These are phyloP conservation scores for Mus minutoides DNA, from an alignment of 2,797 vertebrate species.

Conservation along the genomic window DNA sequence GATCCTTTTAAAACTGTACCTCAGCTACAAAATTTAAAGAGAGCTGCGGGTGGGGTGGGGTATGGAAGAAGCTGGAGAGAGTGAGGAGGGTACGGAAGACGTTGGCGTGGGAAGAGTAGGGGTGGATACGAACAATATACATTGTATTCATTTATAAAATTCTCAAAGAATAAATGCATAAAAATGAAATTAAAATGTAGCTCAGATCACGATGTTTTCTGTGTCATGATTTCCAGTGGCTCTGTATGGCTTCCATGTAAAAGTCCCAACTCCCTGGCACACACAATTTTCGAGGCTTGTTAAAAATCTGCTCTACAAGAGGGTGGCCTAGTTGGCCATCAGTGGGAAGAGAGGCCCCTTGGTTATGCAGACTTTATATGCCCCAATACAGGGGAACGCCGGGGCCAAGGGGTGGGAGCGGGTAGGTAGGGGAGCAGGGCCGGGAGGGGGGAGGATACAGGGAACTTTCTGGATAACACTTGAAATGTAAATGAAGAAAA, in stretches of 20 bases:
- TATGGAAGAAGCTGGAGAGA: background rate
- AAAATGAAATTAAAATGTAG: background rate
- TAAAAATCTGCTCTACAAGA: too few relatives aligned
- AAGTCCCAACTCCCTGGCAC: background rate
- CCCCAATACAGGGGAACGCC: too few relatives aligned
- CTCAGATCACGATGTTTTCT: background rate
- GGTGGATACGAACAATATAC: background rate
- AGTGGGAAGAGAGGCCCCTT: too few relatives aligned
- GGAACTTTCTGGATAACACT: too few relatives aligned
- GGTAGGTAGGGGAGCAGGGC: too few relatives aligned
- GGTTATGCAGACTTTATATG: too few relatives aligned
- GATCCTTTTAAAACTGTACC: background rate
- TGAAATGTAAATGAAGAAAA: too few relatives aligned
- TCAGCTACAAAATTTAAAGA: background rate
- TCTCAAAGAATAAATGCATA: background rate
- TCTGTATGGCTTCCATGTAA: background rate
- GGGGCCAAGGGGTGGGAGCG: too few relatives aligned
- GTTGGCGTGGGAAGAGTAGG: too few relatives aligned
- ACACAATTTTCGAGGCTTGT: background rate
- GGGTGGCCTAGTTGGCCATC: too few relatives aligned
- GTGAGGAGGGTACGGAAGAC: too few relatives aligned
- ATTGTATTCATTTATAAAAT: background rate
- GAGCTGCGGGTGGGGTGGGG: background rate
- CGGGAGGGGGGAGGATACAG: too few relatives aligned
- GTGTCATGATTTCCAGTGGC: background rate